phyloP scores from a whole-genome alignment of 2,113 vertebrate genomes.

The Siniperca knerii region DNA sequence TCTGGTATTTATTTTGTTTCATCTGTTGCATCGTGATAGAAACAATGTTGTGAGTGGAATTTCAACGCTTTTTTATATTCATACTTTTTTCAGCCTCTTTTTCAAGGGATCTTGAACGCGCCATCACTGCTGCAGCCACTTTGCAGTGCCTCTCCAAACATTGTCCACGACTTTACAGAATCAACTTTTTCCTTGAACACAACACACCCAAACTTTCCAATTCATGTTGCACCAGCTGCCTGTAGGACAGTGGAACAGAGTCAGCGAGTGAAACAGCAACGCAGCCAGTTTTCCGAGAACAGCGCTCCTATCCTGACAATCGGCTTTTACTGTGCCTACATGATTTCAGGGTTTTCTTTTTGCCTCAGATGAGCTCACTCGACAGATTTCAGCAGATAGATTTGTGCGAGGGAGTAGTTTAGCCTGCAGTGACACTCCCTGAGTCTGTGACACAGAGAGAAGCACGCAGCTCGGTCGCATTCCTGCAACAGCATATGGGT shows the following conservation, averaged over 20 bases:
- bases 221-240: not conserved
- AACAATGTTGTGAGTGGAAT: not conserved
- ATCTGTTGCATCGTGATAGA: not conserved
- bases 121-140: not conserved
- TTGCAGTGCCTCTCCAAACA: too few relatives aligned
- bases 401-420: not conserved
- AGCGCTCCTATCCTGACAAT: not conserved
- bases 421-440: conserved; percentile 55
- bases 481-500: conserved; percentile 63
- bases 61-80: not conserved
- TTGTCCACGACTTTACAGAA: not conserved
- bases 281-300: not conserved
- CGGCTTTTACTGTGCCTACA: not conserved
- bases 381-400: conserved; percentile 11
- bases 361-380: not conserved
- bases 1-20: not conserved
- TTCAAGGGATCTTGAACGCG: not conserved
- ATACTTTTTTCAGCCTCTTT: not conserved
- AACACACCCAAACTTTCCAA: not conserved
- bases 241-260: not conserved
- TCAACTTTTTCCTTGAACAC: not conserved
- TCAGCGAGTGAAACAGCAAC: not conserved
- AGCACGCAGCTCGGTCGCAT: conserved; percentile 74
- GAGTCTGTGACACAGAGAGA: conserved; percentile 24
- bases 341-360: not conserved